A percentile compares a stretch with the other conserved stretches of the same genome.
Evolutionary conservation across 2,113 vertebrate species (phyloP).

Genomic region (Orcinus orca): DNA sequence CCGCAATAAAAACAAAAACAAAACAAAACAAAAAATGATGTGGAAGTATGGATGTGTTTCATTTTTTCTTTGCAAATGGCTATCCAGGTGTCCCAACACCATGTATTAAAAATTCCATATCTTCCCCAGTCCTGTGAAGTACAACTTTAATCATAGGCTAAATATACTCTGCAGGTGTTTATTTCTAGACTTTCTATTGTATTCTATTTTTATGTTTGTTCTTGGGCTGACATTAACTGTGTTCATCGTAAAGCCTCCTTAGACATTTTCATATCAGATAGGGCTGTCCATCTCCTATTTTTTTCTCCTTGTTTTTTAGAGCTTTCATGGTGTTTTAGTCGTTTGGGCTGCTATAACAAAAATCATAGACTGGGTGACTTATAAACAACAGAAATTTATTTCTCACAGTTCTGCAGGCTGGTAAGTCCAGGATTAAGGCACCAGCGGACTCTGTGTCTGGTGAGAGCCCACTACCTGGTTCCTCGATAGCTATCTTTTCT

Average conservation of each 20-base stretch:
- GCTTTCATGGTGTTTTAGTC: not conserved
- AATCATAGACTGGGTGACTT: not conserved
- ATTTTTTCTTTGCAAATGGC: not conserved
- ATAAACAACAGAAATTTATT: not conserved
- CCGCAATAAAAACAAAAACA: too few species aligned
- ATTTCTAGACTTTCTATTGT: not conserved
- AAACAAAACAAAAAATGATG: not conserved
- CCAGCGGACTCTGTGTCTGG: not conserved
- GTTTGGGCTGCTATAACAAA: not conserved
- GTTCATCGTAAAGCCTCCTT: not conserved
- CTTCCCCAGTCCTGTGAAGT: not conserved
- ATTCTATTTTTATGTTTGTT: not conserved
- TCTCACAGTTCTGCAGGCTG: not conserved
- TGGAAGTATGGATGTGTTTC: not conserved
- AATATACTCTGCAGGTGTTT: not conserved
- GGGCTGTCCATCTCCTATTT: not conserved
- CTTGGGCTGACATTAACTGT: not conserved
- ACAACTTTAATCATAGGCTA: not conserved
- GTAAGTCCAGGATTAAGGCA: not conserved
- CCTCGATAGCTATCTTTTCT: not conserved
- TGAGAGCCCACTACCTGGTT: not conserved
- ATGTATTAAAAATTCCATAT: not conserved
- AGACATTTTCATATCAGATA: not conserved
- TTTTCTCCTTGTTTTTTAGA: not conserved
- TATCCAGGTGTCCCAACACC: not conserved